phyloP scores from a whole-genome alignment of 2,888 invertebrate genomes.

The Pristionchus japonicus region DNA sequence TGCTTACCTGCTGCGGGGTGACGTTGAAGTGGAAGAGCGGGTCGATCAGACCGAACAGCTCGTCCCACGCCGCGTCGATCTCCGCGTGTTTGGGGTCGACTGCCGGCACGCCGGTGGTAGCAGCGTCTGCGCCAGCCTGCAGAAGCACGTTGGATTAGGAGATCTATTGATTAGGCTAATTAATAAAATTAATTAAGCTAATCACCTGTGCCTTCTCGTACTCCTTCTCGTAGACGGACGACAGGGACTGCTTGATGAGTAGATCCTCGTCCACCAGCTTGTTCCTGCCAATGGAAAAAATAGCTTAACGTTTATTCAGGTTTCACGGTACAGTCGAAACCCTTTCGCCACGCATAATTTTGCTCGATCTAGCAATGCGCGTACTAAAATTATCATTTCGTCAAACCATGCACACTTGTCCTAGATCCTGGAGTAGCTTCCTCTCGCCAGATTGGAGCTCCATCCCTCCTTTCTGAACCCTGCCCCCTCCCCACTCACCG shows the following conservation, averaged over 20 bases:
- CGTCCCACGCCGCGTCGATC: conserved; percentile 9
- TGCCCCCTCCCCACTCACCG: background rate
- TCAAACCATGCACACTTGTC: too few species aligned
- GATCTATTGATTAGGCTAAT: too few species aligned
- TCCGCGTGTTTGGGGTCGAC: conserved; percentile 33
- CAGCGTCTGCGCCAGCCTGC: background rate
- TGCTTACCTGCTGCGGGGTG: conserved; percentile 36
- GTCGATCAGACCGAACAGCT: conserved; percentile 33
- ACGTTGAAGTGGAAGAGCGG: conserved; percentile 46
- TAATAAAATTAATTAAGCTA: background rate
- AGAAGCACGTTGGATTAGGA: background rate
- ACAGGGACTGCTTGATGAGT: conserved; percentile 44
- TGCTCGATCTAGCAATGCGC: too few species aligned
- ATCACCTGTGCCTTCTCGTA: conserved; percentile 48
- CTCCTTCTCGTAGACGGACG: conserved; percentile 47
- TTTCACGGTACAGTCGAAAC: too few species aligned
- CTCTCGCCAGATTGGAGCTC: too few species aligned
- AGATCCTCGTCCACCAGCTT: conserved; percentile 40
- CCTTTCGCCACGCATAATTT: too few species aligned
- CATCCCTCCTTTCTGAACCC: background rate
- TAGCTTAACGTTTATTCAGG: background rate
- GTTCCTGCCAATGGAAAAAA: conserved; percentile 38
- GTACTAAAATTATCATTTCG: too few species aligned
- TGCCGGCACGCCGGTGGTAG: background rate
- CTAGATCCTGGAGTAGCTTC: too few species aligned